These are phyloP conservation scores for Nemopilema nomurai DNA, from an alignment of 30 jellyfish, hydroid and myxozoan species.

Conservation along the genomic window DNA sequence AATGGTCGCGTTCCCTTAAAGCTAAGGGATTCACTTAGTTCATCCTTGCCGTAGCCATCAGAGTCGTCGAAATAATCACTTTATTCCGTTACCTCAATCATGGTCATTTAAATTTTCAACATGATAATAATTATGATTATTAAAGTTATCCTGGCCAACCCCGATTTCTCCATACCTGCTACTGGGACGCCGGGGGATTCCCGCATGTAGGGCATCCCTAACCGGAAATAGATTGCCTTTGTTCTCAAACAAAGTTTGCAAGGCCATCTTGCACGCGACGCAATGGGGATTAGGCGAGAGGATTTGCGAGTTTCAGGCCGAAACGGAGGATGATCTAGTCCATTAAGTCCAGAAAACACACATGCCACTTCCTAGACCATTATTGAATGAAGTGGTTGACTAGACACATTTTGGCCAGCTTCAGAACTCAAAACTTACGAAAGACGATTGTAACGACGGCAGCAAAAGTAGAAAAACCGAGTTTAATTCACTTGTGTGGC, in stretches of 20 bases:
- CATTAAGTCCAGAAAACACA: background rate
- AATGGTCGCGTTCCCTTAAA: too few species aligned
- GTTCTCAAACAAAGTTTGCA: background rate
- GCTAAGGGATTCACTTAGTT: too few species aligned
- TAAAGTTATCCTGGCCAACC: too few species aligned
- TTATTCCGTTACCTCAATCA: too few species aligned
- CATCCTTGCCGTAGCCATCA: too few species aligned
- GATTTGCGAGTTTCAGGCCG: background rate
- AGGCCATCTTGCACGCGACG: background rate
- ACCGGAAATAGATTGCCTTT: background rate
- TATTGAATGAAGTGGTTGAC: background rate
- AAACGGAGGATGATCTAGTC: background rate
- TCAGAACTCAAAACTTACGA: background rate
- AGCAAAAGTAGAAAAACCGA: background rate
- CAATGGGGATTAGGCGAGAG: background rate
- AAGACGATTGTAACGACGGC: background rate
- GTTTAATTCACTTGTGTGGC: background rate
- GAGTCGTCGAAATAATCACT: too few species aligned
- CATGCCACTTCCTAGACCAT: background rate
- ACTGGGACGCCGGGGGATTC: background rate
- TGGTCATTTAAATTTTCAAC: too few species aligned
- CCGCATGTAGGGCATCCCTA: background rate
- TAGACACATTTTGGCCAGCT: background rate
- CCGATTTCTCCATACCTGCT: too few species aligned
- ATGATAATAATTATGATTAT: too few species aligned